phyloP scores from a whole-genome alignment of 2,113 vertebrate species.

The Actinemys pallida region DNA sequence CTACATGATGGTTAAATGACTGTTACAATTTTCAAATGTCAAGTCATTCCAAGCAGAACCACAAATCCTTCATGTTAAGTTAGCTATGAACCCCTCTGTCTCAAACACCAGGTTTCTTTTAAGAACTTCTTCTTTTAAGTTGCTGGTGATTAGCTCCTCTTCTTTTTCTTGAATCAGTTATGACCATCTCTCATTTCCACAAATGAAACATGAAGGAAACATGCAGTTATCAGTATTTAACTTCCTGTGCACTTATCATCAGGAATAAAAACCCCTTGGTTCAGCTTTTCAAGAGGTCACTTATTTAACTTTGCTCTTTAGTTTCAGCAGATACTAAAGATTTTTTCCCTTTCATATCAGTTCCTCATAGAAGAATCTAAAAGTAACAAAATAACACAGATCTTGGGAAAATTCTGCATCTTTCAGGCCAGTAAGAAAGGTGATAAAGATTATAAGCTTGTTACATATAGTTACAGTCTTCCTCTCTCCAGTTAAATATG shows the following conservation, averaged over 20 bases:
- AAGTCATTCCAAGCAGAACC: background rate
- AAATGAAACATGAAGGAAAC: conserved; percentile 33
- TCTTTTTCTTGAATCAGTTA: conserved; percentile 43
- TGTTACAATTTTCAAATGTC: background rate
- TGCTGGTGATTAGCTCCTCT: conserved; percentile 43
- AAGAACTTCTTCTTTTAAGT: conserved; percentile 13
- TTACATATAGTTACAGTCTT: background rate
- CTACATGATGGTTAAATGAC: background rate
- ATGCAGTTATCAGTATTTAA: conserved; percentile 26
- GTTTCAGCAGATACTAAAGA: background rate
- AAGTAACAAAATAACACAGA: background rate
- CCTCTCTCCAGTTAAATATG: background rate
- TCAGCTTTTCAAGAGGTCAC: background rate
- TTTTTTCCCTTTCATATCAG: background rate
- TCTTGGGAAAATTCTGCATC: background rate
- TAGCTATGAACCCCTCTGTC: conserved; percentile 25
- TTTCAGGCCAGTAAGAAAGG: background rate
- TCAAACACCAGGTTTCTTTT: conserved; percentile 37
- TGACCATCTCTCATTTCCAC: conserved; percentile 29
- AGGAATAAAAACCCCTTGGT: background rate
- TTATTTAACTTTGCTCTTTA: background rate
- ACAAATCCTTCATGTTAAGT: background rate
- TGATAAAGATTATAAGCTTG: background rate
- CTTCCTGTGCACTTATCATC: conserved; percentile 31
- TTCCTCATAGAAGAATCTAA: background rate